Conservation (phyloP, 2,113 vertebrate genomes). For the Syngnathus scovelli region DNA sequence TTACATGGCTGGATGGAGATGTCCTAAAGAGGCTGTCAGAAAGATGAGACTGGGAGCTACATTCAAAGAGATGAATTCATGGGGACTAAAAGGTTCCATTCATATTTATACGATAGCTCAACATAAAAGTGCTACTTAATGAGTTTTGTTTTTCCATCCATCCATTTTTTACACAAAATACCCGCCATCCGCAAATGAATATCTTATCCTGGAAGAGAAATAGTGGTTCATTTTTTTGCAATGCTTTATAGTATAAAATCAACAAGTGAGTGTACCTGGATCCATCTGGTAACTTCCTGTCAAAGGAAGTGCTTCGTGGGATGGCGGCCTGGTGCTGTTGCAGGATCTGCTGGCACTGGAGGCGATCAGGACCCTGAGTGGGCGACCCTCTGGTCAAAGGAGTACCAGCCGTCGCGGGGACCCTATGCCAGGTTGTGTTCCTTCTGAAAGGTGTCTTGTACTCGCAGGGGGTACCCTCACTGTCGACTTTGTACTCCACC, state of each 20-base stretch:
- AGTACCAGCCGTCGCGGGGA: conserved; percentile 79
- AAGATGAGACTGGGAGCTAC: conserved; percentile 42
- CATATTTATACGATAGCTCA: conserved; percentile 46
- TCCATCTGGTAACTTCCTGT: conserved; percentile 88
- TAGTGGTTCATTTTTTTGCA: background rate
- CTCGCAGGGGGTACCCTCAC: conserved; percentile 92
- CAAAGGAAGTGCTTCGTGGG: conserved; percentile 93
- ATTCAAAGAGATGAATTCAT: conserved; percentile 45
- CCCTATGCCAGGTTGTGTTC: conserved; percentile 95
- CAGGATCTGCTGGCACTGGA: conserved; percentile 84
- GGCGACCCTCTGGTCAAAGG: conserved; percentile 82
- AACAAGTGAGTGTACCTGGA: conserved; percentile 74
- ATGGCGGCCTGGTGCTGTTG: conserved; percentile 84
- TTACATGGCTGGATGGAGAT: conserved; percentile 62
- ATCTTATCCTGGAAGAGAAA: background rate
- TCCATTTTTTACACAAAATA: background rate
- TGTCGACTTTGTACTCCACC: conserved; percentile 98
- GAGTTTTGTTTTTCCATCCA: conserved; percentile 9
- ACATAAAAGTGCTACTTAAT: conserved; percentile 37
- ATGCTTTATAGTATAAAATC: background rate
- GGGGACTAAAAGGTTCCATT: conserved; percentile 43
- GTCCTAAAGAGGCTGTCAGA: conserved; percentile 45
- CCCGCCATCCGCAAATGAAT: background rate
- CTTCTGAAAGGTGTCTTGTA: conserved; percentile 97
- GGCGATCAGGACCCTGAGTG: conserved; percentile 82